A percentile compares a stretch with the other conserved stretches of the same genome.
phyloP scores from a whole-genome alignment of 2,888 invertebrate genomes.

The Trachelus stipa region DNA sequence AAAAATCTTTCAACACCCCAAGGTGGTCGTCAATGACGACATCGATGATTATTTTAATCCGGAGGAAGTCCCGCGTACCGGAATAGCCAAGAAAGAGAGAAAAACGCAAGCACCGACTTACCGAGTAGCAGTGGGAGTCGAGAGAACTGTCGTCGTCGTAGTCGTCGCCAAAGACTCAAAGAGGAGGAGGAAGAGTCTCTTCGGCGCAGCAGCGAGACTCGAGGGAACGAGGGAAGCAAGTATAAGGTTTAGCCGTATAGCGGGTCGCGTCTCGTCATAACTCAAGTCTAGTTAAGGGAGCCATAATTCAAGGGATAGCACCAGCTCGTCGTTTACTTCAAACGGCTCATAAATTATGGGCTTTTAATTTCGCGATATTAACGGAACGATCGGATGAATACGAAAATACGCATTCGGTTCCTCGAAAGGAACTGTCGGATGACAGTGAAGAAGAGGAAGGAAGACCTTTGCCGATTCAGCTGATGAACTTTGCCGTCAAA shows the following conservation, averaged over 20 bases:
- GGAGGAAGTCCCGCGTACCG: neutral
- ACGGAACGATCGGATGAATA: constrained; percentile 52
- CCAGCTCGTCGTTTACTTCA: constrained; percentile 61
- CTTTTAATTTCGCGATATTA: constrained; percentile 64
- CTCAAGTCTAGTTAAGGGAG: constrained; percentile 66
- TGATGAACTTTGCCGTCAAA: neutral
- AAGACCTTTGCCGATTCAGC: neutral
- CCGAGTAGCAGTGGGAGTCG: neutral
- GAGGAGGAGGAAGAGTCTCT: neutral
- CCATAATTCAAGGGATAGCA: constrained; percentile 65
- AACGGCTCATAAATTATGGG: constrained; percentile 64
- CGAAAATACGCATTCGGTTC: constrained; percentile 8
- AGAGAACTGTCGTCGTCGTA: neutral
- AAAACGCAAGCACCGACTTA: neutral
- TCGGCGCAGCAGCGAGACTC: constrained; percentile 1
- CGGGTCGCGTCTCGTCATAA: constrained; percentile 57
- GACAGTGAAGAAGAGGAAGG: neutral
- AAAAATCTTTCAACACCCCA: neutral
- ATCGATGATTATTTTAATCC: neutral
- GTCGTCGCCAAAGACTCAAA: neutral
- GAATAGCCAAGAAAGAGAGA: neutral
- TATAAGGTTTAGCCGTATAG: constrained; percentile 48
- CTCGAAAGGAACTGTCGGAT: neutral
- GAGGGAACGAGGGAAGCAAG: constrained; percentile 7
- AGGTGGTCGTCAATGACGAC: neutral